A percentile compares a stretch with the other conserved stretches of the same genome.
These are phyloP conservation scores for Cosmopolites sordidus DNA, from an alignment of 2,888 invertebrate genomes.

Conservation along the genomic window DNA sequence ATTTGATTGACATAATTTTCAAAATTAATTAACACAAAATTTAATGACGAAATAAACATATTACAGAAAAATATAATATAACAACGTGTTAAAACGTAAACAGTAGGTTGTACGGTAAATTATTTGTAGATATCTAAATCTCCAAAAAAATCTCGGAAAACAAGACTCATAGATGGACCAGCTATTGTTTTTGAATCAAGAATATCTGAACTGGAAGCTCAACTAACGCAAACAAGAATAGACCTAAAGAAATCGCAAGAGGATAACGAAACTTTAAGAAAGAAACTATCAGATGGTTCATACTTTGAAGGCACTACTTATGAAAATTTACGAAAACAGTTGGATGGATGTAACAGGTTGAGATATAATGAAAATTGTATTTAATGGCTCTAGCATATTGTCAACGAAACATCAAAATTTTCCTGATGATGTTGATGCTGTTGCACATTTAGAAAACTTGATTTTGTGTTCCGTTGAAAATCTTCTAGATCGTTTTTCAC, in stretches of 20 bases:
- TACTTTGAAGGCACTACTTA: constrained; percentile 55
- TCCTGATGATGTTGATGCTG: too few species aligned
- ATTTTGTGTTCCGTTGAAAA: too few species aligned
- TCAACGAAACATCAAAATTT: too few species aligned
- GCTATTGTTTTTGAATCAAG: constrained; percentile 79
- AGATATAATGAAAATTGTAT: not conserved
- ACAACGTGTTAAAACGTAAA: too few species aligned
- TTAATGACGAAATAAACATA: too few species aligned
- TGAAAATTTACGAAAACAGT: constrained; percentile 64
- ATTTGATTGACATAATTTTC: too few species aligned
- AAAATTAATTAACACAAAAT: too few species aligned
- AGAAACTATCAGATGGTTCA: constrained; percentile 44
- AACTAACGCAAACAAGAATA: constrained; percentile 71
- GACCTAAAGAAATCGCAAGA: constrained; percentile 70
- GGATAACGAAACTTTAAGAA: constrained; percentile 56
- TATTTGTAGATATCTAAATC: constrained; percentile 29
- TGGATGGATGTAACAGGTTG: constrained; percentile 66
- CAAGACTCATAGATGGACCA: constrained; percentile 61
- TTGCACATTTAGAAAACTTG: too few species aligned
- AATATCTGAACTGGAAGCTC: constrained; percentile 80
- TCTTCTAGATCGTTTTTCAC: too few species aligned
- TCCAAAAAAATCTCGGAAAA: constrained; percentile 35
- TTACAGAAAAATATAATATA: too few species aligned
- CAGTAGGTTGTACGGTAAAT: not conserved
- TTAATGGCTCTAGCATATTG: too few species aligned